Percentiles rank a stretch among this genome's conserved stretches.
Conservation (phyloP, 2,888 invertebrate genomes). For the Sepiola atlantica region DNA sequence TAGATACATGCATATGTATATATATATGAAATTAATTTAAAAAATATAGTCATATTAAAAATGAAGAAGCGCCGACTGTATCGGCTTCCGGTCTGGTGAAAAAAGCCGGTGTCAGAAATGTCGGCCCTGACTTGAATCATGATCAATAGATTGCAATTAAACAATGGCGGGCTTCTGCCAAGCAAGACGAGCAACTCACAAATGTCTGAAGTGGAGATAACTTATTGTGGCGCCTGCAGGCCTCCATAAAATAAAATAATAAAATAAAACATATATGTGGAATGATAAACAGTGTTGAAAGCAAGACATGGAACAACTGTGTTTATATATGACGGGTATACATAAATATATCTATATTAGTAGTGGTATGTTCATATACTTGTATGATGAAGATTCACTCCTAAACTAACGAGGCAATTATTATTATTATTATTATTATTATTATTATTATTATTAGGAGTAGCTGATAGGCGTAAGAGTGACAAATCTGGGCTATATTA, state of each 20-base stretch:
- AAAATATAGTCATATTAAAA: background rate
- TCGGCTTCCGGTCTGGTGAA: background rate
- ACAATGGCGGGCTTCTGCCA: background rate
- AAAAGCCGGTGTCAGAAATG: background rate
- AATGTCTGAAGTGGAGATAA: background rate
- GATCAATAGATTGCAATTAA: background rate
- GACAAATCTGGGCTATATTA: no score
- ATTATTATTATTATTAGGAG: no score
- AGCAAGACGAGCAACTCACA: background rate
- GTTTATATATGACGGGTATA: background rate
- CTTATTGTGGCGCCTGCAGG: background rate
- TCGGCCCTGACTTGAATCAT: background rate
- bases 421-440: no score
- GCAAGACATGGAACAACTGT: background rate
- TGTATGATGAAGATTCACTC: no score
- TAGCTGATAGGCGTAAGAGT: no score
- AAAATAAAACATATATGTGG: background rate
- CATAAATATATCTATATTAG: no score
- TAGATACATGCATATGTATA: background rate
- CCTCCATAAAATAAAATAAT: background rate
- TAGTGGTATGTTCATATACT: no score
- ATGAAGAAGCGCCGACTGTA: background rate
- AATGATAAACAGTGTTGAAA: background rate
- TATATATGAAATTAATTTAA: background rate
- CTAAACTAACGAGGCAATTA: no score